Evolutionary conservation across 2,113 vertebrate genomes (phyloP), one percentile per base, ranked within the genome.

Genomic region (Dicerorhinus sumatrensis): DNA sequence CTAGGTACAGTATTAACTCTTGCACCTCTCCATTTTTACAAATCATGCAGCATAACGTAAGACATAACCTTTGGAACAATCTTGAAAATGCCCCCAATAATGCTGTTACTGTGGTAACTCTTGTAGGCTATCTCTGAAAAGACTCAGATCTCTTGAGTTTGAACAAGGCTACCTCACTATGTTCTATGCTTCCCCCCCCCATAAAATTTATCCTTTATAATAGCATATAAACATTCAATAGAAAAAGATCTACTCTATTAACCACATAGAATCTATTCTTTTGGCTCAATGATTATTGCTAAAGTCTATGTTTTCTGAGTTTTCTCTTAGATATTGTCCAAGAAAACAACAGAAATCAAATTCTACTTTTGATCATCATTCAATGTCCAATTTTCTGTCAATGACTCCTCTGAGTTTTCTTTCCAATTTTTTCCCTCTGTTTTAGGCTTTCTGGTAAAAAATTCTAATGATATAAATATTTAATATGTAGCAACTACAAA

Each of bases 31-130:
- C 33, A 93, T 72, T 80, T 42, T 6, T 94, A 97, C 85, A 94
- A 96, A 96, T 89, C 97, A 97, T n/a, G 17, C 6, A 97, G 1
- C 63, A 56, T 63, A 86, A 75, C 72, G 73, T 0, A 62, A 94
- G 86, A 93, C 48, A 83, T 42, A 95, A 91, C 36, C 77, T 95
- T 96, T 89, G 56, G 98, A 98, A 96, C 93, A 98, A 98, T 79
- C 82, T 79, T 89, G 81, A 97, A 98, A 96, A 95, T 77, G 54
- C 27, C 65, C 51, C 72, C 90, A 96, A 56, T 96, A 96, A 98
- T 97, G 91, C 79, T 80, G 76, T 97, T 98, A 96, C 87, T 86
- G 85, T 94, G 62, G 97, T 88, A 97, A 96, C 94, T 67, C 33
- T 56, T 96, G 29, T 7, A 89, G 36, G 81, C 62, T 96, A 48